These are phyloP conservation scores for Drosophila rubida DNA, from an alignment of 2,888 invertebrate genomes.

Conservation along the genomic window DNA sequence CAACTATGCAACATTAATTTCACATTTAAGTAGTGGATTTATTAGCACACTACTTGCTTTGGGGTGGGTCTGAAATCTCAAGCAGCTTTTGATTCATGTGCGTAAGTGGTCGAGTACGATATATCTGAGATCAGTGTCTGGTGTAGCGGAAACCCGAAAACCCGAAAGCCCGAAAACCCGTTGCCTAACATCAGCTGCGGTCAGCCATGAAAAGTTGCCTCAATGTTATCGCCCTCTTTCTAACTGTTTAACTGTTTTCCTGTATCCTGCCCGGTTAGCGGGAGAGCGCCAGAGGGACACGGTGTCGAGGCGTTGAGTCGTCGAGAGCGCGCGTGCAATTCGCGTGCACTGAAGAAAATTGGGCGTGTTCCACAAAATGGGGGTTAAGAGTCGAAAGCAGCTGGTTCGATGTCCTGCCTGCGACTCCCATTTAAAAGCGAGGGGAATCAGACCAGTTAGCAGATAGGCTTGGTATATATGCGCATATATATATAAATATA, in stretches of 20 bases:
- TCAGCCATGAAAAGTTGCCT: conserved; percentile 5
- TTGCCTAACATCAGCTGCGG: conserved; percentile 9
- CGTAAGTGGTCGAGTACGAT: background rate
- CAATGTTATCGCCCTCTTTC: conserved; percentile 13
- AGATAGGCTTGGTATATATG: conserved; percentile 18
- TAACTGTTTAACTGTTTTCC: conserved; percentile 11
- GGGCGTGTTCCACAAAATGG: conserved; percentile 40
- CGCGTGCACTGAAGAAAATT: conserved; percentile 42
- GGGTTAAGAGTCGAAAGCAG: conserved; percentile 40
- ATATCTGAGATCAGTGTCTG: background rate
- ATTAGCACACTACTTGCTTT: background rate
- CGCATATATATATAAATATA: background rate
- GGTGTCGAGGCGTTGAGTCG: conserved; percentile 2
- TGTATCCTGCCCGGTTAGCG: conserved; percentile 21
- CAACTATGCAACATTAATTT: background rate
- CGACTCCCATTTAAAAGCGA: conserved; percentile 4
- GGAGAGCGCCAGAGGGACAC: background rate
- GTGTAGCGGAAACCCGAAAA: background rate
- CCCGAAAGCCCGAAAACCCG: background rate
- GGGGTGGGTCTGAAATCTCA: background rate
- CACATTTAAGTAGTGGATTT: background rate
- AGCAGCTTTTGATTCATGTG: background rate
- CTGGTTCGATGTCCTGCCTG: conserved; percentile 29
- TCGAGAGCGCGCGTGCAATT: conserved; percentile 40
- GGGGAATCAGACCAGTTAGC: conserved; percentile 6